phyloP scores from a whole-genome alignment of 2,113 vertebrate genomes.

The Crotalus helleri region DNA sequence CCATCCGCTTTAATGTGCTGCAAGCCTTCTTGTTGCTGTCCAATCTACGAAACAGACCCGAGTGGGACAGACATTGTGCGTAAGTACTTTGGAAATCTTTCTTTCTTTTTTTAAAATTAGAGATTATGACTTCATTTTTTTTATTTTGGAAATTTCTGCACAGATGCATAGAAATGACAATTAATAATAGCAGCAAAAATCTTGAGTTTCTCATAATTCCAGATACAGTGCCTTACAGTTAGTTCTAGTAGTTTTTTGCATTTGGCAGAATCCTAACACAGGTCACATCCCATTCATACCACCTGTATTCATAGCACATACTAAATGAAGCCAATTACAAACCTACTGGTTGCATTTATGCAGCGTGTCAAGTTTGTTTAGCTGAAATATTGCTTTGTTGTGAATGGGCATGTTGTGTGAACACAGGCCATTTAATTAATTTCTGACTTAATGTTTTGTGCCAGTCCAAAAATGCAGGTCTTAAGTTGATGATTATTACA shows the following conservation, averaged over 20 bases:
- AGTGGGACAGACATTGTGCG: constrained; percentile 90
- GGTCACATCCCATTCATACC: neutral
- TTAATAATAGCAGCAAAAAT: neutral
- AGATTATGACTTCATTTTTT: neutral
- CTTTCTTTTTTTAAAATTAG: neutral
- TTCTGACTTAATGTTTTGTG: neutral
- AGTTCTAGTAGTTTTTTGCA: neutral
- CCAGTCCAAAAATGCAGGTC: neutral
- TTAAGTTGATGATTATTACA: neutral
- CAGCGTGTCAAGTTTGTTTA: neutral
- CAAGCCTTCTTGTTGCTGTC: constrained; percentile 86
- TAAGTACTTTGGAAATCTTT: constrained; percentile 63
- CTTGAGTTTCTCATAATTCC: too few relatives aligned
- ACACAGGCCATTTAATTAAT: neutral
- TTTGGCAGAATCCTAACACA: neutral
- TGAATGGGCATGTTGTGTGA: neutral
- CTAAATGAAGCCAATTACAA: neutral
- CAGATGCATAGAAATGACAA: neutral
- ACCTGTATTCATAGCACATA: neutral
- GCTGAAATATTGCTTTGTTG: neutral
- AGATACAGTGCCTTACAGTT: too few relatives aligned
- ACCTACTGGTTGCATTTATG: neutral
- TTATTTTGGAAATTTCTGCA: neutral
- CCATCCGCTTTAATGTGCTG: constrained; percentile 68
- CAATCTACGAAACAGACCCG: constrained; percentile 80